Evolutionary conservation across 2,888 invertebrate species (phyloP).

Genomic region (Drosophila meridiana): DNA sequence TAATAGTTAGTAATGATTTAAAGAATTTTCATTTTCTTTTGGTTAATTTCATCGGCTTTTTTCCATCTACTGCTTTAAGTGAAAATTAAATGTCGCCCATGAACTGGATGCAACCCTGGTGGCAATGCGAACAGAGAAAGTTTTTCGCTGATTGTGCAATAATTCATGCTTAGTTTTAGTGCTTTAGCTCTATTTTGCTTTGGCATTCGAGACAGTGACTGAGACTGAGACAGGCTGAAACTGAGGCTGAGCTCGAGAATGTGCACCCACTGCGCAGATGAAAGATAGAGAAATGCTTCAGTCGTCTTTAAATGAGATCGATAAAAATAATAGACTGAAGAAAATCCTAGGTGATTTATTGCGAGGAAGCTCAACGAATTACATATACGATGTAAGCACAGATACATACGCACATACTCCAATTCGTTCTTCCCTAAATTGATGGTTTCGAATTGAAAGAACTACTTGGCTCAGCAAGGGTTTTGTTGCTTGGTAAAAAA

Average conservation of each 20-base stretch:
- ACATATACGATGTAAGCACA: slow-evolving; percentile 55
- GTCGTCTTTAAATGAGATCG: slow-evolving; percentile 73
- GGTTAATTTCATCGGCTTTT: slow-evolving; percentile 7
- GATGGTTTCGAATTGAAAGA: slow-evolving; percentile 59
- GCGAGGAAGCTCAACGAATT: slow-evolving; percentile 65
- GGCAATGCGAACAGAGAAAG: slow-evolving; percentile 58
- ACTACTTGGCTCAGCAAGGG: slow-evolving; percentile 48
- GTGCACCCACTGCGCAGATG: slow-evolving; percentile 54
- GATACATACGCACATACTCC: slow-evolving; percentile 14
- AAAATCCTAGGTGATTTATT: slow-evolving; percentile 82
- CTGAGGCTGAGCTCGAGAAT: slow-evolving; percentile 17
- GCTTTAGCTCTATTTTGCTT: slow-evolving; percentile 39
- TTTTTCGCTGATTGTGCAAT: slow-evolving; percentile 77
- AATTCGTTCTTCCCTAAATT: slow-evolving; percentile 50
- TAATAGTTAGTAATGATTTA: too few species aligned
- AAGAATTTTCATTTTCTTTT: not conserved
- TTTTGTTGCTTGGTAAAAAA: not conserved
- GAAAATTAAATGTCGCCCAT: slow-evolving; percentile 59
- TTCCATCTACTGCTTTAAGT: slow-evolving; percentile 28
- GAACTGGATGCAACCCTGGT: slow-evolving; percentile 51
- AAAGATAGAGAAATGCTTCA: slow-evolving; percentile 67
- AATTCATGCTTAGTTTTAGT: slow-evolving; percentile 76
- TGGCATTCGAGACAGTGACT: slow-evolving; percentile 9
- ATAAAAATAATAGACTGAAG: slow-evolving; percentile 73
- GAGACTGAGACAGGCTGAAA: not conserved